These are phyloP conservation scores for Hormaphis cornu DNA, from an alignment of 1,140 invertebrate species.

Conservation along the genomic window DNA sequence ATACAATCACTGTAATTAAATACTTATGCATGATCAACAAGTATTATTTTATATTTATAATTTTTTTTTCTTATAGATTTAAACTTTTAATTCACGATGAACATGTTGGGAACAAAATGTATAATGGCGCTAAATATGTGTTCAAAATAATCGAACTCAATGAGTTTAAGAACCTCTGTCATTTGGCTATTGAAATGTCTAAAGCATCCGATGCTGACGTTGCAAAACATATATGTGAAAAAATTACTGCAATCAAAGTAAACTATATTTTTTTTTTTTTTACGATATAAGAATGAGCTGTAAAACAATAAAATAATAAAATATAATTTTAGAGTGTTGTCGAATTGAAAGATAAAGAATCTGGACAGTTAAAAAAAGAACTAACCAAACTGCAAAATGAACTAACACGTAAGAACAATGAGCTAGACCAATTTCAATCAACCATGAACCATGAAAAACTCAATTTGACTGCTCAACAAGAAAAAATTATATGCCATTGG, in stretches of 20 bases:
- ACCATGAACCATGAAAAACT: constrained; percentile 21
- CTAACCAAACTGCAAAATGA: constrained; percentile 4
- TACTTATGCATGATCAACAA: too few relatives aligned
- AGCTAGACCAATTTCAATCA: neutral
- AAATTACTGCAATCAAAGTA: constrained; percentile 20
- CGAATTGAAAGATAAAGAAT: constrained; percentile 21
- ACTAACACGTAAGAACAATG: neutral
- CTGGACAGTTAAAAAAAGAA: constrained; percentile 7
- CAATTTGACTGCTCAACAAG: neutral
- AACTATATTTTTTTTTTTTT: neutral
- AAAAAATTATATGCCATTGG: constrained; percentile 7
- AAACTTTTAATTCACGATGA: constrained; percentile 23
- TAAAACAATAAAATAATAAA: neutral
- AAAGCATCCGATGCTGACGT: constrained; percentile 23
- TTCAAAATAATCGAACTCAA: constrained; percentile 22
- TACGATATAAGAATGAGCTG: too few relatives aligned
- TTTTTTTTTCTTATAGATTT: constrained; percentile 3
- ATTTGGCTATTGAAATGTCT: constrained; percentile 24
- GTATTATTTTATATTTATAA: neutral
- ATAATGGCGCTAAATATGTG: constrained; percentile 16
- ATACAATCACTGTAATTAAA: too few relatives aligned
- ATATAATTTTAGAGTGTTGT: constrained; percentile 7
- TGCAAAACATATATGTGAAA: constrained; percentile 18
- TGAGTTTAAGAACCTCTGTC: constrained; percentile 22
- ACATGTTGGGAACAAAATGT: neutral